Conservation (phyloP, 2,113 vertebrate species). For the Elachura formosa region DNA sequence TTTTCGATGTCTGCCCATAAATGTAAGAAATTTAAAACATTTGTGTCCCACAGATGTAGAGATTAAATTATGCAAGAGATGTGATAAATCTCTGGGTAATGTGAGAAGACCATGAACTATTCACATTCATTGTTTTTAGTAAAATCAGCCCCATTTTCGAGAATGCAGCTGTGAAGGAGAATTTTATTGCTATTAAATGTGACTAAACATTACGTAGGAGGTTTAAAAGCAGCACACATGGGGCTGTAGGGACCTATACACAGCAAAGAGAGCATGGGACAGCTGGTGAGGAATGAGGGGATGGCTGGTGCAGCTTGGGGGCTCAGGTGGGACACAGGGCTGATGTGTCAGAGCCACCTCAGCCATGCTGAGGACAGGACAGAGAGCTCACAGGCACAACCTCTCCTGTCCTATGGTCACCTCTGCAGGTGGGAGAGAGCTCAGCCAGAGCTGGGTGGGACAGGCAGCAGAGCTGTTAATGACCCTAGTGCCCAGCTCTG, state of each 20-base stretch:
- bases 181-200: slow-evolving; percentile 58
- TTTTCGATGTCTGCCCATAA: slow-evolving; percentile 78
- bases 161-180: slow-evolving; percentile 7
- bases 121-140: slow-evolving; percentile 65
- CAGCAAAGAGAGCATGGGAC: not conserved
- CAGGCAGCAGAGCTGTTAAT: not conserved
- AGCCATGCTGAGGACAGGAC: not conserved
- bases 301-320: fast-evolving
- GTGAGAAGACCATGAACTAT: slow-evolving; percentile 72
- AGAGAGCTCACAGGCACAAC: not conserved
- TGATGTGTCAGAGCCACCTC: not conserved
- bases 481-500: not conserved
- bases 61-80: slow-evolving; percentile 77
- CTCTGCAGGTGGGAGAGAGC: not conserved
- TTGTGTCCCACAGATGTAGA: slow-evolving; percentile 78
- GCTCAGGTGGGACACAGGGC: not conserved
- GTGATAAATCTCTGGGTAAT: slow-evolving; percentile 77
- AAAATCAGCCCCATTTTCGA: slow-evolving; percentile 48
- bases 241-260: not conserved
- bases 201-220: slow-evolving; percentile 44
- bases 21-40: slow-evolving; percentile 80
- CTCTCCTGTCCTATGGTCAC: fast-evolving
- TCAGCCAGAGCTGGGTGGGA: not conserved
- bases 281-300: not conserved
- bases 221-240: not conserved